Base-by-base conservation (phyloP, 2,797 vertebrate species). In the Ambastaia sidthimunki region DNA sequence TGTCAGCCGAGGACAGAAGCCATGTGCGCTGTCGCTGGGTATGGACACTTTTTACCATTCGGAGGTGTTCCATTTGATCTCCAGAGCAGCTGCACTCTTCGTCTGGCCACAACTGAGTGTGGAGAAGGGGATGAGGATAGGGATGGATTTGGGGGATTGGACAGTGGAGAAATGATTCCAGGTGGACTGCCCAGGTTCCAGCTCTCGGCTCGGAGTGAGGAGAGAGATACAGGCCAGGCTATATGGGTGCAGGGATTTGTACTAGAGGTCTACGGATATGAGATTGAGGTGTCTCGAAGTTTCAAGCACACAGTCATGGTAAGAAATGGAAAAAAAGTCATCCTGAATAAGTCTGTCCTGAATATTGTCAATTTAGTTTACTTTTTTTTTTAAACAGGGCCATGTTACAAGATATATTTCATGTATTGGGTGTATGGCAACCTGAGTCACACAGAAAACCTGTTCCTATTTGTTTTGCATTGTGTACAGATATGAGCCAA, bases 301-400 rank as follows among this genome's bases (percentile, higher is more conserved):
- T 99, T 97, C 90, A 99, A 98, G 85, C 95, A 98, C 87, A 98
- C 96, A 0, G 96, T 98, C 47, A 91, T 95, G 94, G 98, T 99
- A 89, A 97, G 96, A 66, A n/a, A 6, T 23, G 4, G 7, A n/a
- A 50, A 31, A n/a, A 1, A 10, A 21, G 23, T 13, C 52, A 9
- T 69, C 25, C 23, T 80, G 62, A 4, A 25, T 31, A 13, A 55
- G 15, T 9, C 68, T 11, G 25, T 31, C 1, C 7, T 60, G 19
- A 68, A 25, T 37, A 54, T 52, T 25, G 3, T 41, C 0, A 52
- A 54, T 60, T 4, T 19, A 44, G 5, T 10, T 28, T 28, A 0
- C 6, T 60, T 37, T 37, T 1, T 37, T 1, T 37, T 37, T n/a
- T 65, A 65, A 18, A 65, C 31, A 21, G 7, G 10, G 19, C 54